phyloP scores from a whole-genome alignment of 2,113 vertebrate genomes.

The Glareola pratincola region DNA sequence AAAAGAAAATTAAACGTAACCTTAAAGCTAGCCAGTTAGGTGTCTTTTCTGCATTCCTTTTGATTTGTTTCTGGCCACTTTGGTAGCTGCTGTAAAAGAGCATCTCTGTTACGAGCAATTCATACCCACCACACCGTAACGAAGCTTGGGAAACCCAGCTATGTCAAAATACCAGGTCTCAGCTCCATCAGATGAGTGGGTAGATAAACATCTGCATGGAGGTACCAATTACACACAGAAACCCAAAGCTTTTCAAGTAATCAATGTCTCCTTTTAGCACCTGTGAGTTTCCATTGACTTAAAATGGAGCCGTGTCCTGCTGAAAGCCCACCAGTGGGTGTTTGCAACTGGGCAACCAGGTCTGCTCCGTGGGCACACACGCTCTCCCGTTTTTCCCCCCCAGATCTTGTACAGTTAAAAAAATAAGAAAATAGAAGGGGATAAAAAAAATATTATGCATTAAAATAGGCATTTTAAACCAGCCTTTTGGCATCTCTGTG shows the following conservation, averaged over 20 bases:
- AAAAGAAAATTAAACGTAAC: neutral
- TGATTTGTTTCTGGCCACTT: neutral
- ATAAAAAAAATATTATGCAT: neutral
- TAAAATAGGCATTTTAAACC: neutral
- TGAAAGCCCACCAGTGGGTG: neutral
- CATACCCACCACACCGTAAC: neutral
- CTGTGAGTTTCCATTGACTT: neutral
- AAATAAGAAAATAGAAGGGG: neutral
- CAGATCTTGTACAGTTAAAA: neutral
- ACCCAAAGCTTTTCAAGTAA: neutral
- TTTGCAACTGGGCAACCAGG: neutral
- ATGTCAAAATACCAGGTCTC: neutral
- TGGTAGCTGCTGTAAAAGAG: neutral
- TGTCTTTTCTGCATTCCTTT: neutral
- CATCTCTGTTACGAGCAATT: neutral
- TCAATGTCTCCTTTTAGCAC: neutral
- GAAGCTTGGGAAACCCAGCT: neutral
- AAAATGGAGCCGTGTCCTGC: neutral
- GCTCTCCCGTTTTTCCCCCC: rapidly evolving
- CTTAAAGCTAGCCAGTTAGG: neutral
- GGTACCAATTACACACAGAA: neutral
- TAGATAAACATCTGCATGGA: neutral
- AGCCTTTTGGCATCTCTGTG: neutral
- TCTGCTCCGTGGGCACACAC: neutral
- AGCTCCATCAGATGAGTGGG: neutral